Evolutionary conservation across 2,113 vertebrate species (phyloP), one percentile per base, ranked within the genome.

Genomic region (Myxocyprinus asiaticus): DNA sequence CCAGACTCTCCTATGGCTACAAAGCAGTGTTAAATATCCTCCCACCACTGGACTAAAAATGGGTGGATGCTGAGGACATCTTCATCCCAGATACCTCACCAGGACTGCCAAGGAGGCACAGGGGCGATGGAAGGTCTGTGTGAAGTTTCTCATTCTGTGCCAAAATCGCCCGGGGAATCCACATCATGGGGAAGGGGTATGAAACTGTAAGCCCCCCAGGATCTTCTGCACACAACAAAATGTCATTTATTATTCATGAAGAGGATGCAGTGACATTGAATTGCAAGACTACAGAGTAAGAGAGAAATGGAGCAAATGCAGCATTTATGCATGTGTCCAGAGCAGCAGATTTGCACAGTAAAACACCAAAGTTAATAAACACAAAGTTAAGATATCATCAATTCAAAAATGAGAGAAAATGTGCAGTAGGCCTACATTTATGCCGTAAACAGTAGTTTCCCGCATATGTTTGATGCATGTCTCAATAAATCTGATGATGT

Each of bases 1-100:
- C 17, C 63, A 81, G 74, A 69, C 65, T 42, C 33, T 83, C 62
- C 50, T 47, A 59, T 47, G 47, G 33, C 56, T 68, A 75, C 63
- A 75, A 67, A 63, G 45, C 8, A 79, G 43, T 75, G 63, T 73
- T 70, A 83, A 83, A 83, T 83, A 53, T 59, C 63, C 74, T 80
- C 78, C 74, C 78, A 81, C 74, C 50, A 61, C 56, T 67, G 66
- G 14, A 61, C 66, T 65, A 17, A 22, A 61, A 80, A 63, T 66
- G 50, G 62, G 69, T 65, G 78, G 68, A 55, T 71, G 50, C 68
- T 65, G 78, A 72, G 68, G 78, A 72, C 68, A 44, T 70, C 75
- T 79, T 51, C 76, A 79, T 70, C 66, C 61, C 63, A 69, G 62
- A 78, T 55, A 56, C 77, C 33, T 77, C n/a, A 77, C 61, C 33